Conservation (phyloP, 2,797 vertebrate species). For the Euphonia xanthogaster region DNA sequence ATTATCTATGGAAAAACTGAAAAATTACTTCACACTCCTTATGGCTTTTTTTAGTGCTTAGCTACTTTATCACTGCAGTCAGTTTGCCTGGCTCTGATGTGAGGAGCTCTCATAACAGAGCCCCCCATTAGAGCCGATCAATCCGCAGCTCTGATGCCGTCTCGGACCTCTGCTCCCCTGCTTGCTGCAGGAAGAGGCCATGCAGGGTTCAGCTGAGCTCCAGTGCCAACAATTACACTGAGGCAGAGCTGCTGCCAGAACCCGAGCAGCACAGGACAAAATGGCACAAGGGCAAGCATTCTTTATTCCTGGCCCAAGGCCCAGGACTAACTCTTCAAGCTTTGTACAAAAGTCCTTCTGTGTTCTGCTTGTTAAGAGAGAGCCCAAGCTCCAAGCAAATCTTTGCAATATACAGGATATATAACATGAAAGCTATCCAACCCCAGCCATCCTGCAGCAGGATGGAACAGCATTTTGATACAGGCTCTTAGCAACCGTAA, state of each 20-base stretch:
- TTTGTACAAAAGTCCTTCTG: slow-evolving; percentile 59
- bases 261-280: slow-evolving; percentile 36
- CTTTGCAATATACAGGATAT: slow-evolving; percentile 11
- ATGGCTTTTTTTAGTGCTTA: slow-evolving; percentile 37
- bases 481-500: neutral
- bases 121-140: slow-evolving; percentile 53
- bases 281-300: slow-evolving; percentile 69
- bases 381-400: slow-evolving; percentile 48
- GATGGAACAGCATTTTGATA: slow-evolving; percentile 4
- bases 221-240: slow-evolving; percentile 66
- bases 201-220: slow-evolving; percentile 36
- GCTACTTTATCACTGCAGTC: slow-evolving; percentile 1
- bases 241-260: slow-evolving; percentile 57
- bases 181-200: slow-evolving; percentile 61
- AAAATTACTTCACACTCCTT: slow-evolving; percentile 50
- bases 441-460: neutral
- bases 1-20: slow-evolving; percentile 58
- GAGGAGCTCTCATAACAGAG: slow-evolving; percentile 50
- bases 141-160: slow-evolving; percentile 38
- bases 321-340: slow-evolving; percentile 60
- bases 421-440: neutral
- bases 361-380: slow-evolving; percentile 42
- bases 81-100: slow-evolving; percentile 27
- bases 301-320: slow-evolving; percentile 61
- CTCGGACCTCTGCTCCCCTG: slow-evolving; percentile 10